These are phyloP conservation scores for Gonioctena quinquepunctata DNA, from an alignment of 1,140 invertebrate genomes.

Conservation along the genomic window DNA sequence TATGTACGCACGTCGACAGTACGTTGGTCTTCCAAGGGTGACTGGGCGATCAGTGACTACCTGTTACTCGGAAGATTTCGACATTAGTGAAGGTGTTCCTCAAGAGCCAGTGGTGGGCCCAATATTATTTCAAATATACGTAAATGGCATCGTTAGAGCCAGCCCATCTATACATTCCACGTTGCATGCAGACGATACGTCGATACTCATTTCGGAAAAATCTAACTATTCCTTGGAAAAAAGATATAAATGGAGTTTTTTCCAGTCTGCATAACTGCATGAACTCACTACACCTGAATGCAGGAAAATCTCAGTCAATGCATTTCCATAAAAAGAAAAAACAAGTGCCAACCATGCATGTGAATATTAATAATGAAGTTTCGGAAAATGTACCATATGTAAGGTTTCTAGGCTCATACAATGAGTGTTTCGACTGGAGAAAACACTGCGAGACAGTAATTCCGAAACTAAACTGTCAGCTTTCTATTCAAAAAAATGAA, in stretches of 20 bases:
- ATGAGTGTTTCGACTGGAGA: no score
- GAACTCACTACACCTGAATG: background rate
- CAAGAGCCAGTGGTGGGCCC: no score
- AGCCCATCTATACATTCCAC: background rate
- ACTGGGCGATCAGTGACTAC: background rate
- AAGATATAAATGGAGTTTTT: background rate
- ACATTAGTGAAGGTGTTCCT: no score
- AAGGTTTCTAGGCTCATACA: background rate
- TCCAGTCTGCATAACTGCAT: background rate
- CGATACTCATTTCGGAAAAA: background rate
- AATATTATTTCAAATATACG: no score
- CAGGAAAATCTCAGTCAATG: background rate
- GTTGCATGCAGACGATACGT: conserved; percentile 1
- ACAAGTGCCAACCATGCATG: background rate
- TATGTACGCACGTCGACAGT: no score
- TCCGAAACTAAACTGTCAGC: no score
- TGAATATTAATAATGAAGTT: background rate
- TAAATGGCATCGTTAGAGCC: background rate
- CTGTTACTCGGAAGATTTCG: no score
- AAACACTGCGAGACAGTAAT: no score
- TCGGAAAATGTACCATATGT: background rate
- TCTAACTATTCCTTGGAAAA: background rate
- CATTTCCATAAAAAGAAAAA: background rate
- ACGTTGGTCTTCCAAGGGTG: background rate
- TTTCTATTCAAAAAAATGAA: no score